These are phyloP conservation scores for Spisula solida DNA, from an alignment of 2,888 invertebrate genomes.

Conservation along the genomic window DNA sequence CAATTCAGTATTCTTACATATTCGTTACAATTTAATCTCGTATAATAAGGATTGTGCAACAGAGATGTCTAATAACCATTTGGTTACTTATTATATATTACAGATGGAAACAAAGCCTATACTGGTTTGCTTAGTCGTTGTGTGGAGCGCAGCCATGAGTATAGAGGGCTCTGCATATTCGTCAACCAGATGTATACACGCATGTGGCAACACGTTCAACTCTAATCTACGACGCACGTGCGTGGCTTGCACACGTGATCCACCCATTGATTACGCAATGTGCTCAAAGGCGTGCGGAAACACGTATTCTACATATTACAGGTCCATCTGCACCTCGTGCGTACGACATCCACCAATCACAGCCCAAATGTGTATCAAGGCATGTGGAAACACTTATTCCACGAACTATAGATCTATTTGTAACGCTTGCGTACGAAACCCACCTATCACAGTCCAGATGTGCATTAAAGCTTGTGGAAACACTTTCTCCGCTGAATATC, in stretches of 20 bases:
- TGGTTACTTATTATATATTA: not conserved
- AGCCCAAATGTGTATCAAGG: constrained; percentile 43
- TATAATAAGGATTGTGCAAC: too few species aligned
- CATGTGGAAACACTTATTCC: constrained; percentile 44
- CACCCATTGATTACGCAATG: constrained; percentile 39
- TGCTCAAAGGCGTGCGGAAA: constrained; percentile 38
- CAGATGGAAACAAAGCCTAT: not conserved
- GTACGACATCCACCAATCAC: not conserved
- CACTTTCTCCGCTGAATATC: constrained; percentile 16
- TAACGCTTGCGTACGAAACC: constrained; percentile 1
- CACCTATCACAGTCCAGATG: constrained; percentile 34
- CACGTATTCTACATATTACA: constrained; percentile 24
- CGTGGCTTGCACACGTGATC: constrained; percentile 15
- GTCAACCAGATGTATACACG: constrained; percentile 16
- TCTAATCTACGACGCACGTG: constrained; percentile 12
- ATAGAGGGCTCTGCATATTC: constrained; percentile 25
- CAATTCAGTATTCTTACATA: too few species aligned
- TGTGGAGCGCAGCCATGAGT: not conserved
- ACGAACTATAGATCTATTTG: constrained; percentile 28
- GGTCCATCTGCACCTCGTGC: constrained; percentile 29
- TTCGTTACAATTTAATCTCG: too few species aligned
- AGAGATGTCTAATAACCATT: too few species aligned
- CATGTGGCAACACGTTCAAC: constrained; percentile 40
- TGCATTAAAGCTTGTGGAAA: constrained; percentile 47
- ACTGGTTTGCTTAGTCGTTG: not conserved